Evolutionary conservation across 2,888 invertebrate genomes (phyloP), one percentile per base, ranked within the genome.

Genomic region (Melipona beecheii): DNA sequence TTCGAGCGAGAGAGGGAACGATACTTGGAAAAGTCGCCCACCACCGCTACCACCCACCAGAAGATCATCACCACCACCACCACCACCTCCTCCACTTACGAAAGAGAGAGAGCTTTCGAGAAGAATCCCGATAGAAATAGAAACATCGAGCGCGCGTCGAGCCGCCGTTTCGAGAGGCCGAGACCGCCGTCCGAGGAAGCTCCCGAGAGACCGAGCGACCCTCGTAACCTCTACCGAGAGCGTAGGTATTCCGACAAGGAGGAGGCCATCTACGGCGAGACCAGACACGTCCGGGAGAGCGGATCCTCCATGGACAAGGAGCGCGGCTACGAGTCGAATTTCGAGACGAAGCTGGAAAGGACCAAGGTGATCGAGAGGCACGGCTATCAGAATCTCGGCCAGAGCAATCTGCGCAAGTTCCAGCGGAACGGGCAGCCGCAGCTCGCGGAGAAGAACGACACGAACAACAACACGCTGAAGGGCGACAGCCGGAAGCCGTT

Each of bases 401-500:
- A 65, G 85, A 77, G 69, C 21, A 64, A 69, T 36, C 60, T 79
- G 11, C 82, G 87, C 56, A 90, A 86, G 74, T 75, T 76, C 52
- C 85, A 83, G 9, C 80, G 84, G 0, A 85, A 84, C 50, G 90
- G 71, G 0, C n/a, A n/a, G n/a, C 75, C 75, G 3, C 86, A 82
- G 36, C 89, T 80, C 49, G 60, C 89, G 11, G 92, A 93, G 49
- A 88, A 91, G 0, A 93, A 93, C 72, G 94, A 94, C 56, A 91
- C 91, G 0, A 94, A 94, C 60, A 94, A 94, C 64, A 94, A 94
- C 68, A 94, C 90, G 0, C 62, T 93, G 75, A 93, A 92, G 95
- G 83, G 95, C 94, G 85, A 95, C 0, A 71, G 69, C 94, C 81
- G 93, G 86, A 92, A 96, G 95, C 94, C 92, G 94, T n/a, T 95